Evolutionary conservation across 35 echinoderm and acorn worm species (phyloP).

Genomic region (Anneissia japonica): DNA sequence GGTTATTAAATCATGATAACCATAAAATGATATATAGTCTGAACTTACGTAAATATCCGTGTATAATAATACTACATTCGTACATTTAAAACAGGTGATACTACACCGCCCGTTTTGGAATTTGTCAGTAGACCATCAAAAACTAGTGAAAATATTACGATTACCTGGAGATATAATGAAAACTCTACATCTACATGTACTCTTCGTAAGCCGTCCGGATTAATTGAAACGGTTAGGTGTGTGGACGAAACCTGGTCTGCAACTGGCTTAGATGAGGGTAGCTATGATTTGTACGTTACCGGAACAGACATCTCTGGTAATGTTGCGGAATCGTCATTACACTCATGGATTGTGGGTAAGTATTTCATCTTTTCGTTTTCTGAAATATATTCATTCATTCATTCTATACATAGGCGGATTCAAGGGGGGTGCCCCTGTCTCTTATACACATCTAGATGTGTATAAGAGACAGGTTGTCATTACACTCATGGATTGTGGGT

Average conservation of each 20-base stretch:
- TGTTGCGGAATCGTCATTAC: not conserved
- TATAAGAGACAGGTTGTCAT: too few relatives aligned
- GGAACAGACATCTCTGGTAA: not conserved
- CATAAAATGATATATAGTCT: too few relatives aligned
- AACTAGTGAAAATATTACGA: constrained; percentile 5
- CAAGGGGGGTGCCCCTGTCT: too few relatives aligned
- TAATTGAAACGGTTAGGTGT: not conserved
- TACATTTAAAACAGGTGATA: not conserved
- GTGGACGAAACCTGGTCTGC: not conserved
- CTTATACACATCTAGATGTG: too few relatives aligned
- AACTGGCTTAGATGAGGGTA: not conserved
- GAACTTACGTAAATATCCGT: too few relatives aligned
- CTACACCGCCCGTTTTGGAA: constrained; percentile 1
- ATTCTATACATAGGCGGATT: too few relatives aligned
- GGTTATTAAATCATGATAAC: too few relatives aligned
- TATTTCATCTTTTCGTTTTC: too few relatives aligned
- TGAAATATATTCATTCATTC: too few relatives aligned
- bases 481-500: not conserved
- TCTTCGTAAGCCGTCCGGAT: not conserved
- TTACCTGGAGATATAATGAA: constrained; percentile 9
- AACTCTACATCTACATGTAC: not conserved
- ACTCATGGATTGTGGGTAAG: constrained; percentile 3
- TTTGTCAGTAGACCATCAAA: not conserved
- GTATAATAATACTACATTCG: not conserved
- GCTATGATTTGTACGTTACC: not conserved